Percentiles rank a stretch among this genome's conserved stretches.
phyloP scores from a whole-genome alignment of 2,888 invertebrate species.

The Mayetiola destructor region DNA sequence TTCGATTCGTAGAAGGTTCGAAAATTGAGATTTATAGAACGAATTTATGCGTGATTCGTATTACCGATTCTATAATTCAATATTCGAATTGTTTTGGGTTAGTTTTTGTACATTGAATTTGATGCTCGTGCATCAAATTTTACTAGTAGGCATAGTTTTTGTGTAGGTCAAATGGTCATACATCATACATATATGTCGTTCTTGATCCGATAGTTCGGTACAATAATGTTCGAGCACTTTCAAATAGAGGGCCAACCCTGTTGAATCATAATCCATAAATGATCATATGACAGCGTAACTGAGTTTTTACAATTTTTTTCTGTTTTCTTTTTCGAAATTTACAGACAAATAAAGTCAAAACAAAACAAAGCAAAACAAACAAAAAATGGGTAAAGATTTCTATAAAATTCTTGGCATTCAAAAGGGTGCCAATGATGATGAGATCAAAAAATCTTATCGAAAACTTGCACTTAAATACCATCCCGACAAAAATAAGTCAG shows the following conservation, averaged over 20 bases:
- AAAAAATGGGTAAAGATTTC: conserved; percentile 89
- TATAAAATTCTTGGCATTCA: conserved; percentile 82
- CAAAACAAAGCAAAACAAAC: not conserved
- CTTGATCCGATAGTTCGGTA: too few species aligned
- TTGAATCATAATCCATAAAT: too few species aligned
- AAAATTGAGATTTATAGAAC: not conserved
- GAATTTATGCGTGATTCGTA: not conserved
- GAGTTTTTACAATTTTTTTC: not conserved
- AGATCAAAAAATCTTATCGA: conserved; percentile 93
- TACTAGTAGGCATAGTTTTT: too few species aligned
- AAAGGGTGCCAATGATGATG: conserved; percentile 83
- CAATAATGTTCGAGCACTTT: too few species aligned
- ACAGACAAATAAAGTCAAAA: not conserved
- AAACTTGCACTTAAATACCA: conserved; percentile 95
- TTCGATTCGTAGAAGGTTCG: not conserved
- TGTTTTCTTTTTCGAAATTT: not conserved
- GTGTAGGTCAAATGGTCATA: too few species aligned
- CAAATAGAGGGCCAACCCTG: too few species aligned
- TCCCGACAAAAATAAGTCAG: conserved; percentile 93
- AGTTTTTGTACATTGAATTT: too few species aligned
- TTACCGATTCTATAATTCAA: not conserved
- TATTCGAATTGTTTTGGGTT: too few species aligned
- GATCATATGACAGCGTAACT: not conserved
- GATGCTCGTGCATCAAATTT: too few species aligned
- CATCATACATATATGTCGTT: too few species aligned